phyloP scores from a whole-genome alignment of 2,888 invertebrate species.

The Micropterix aruncella region DNA sequence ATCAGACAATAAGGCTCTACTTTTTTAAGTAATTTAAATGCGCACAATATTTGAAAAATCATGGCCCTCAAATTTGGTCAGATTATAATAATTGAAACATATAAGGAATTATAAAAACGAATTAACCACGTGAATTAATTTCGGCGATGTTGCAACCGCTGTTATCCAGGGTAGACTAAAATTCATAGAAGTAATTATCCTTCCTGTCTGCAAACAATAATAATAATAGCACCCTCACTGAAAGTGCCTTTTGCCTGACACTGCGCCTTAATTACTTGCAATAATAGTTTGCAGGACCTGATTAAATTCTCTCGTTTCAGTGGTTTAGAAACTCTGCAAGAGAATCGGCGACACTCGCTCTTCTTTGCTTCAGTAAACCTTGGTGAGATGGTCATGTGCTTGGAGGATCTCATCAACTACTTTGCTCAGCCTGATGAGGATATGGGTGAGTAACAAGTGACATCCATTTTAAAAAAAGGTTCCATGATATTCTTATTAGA shows the following conservation, averaged over 20 bases:
- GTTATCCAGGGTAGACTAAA: not conserved
- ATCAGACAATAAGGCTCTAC: too few relatives aligned
- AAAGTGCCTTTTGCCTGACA: too few relatives aligned
- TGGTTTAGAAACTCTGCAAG: constrained; percentile 86
- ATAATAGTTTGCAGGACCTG: not conserved
- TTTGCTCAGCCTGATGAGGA: constrained; percentile 98
- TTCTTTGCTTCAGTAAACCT: constrained; percentile 89
- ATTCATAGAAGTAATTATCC: constrained; percentile 1
- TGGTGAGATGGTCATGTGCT: constrained; percentile 95
- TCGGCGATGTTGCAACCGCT: too few relatives aligned
- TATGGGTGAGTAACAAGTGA: constrained; percentile 89
- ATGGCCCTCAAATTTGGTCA: too few relatives aligned
- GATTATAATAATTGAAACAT: too few relatives aligned
- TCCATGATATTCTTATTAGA: too few relatives aligned
- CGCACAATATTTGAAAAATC: too few relatives aligned
- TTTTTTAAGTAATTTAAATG: too few relatives aligned
- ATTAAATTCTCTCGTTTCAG: constrained; percentile 35
- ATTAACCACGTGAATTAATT: too few relatives aligned
- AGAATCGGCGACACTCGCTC: constrained; percentile 70
- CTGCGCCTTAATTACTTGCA: not conserved
- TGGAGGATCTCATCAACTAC: constrained; percentile 98
- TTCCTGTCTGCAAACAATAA: constrained; percentile 1
- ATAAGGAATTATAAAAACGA: too few relatives aligned
- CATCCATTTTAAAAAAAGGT: too few relatives aligned
- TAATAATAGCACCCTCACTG: not conserved